Base-by-base conservation (phyloP, 2,888 invertebrate species). In the Glyphotaelius pellucidus region DNA sequence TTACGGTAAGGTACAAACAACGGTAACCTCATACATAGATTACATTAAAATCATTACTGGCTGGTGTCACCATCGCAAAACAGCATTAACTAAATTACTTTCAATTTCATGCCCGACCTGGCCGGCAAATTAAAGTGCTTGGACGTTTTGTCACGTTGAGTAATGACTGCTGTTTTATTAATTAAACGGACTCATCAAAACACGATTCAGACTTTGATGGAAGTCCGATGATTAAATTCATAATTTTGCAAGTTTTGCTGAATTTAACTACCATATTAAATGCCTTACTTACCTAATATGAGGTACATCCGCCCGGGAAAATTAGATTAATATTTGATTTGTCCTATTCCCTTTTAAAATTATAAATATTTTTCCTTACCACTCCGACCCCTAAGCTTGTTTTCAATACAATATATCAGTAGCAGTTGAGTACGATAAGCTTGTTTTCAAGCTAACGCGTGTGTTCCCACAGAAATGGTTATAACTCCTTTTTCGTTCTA, bases 51-150 rank as follows among this genome's bases (percentile, higher is more conserved):
- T 67, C 67, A 67, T 67, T 67, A 67, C 67, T 67, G 67, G 5
- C 67, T 5, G 25, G 67, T 67, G 25, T 67, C n/a, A 67, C 67
- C 9, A 67, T 67, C 67, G 25, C 67, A n/a, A 67, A 67, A 67
- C 67, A 25, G 30, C 47, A 86, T 86, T 86, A 86, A 25, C 86
- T 86, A 47, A 47, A 86, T 86, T n/a, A 42, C 86, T 86, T 86
- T 81, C 67, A 31, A 86, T 47, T 86, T 86, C 47, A 47, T 30
- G 47, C 38, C 42, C 42, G 86, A 86, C 47, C 47, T 47, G 30
- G 47, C 42, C n/a, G 11, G 11, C 42, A 30, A 38, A 86, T 38
- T 47, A 86, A n/a, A 86, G 38, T 86, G 30, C n/a, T 38, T 30
- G 86, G 30, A 42, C 25, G 38, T 35, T 86, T 42, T 86, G n/a